Evolutionary conservation across 2,888 invertebrate species (phyloP), one percentile per base, ranked within the genome.

Genomic region (Blastobasis lacticolella): DNA sequence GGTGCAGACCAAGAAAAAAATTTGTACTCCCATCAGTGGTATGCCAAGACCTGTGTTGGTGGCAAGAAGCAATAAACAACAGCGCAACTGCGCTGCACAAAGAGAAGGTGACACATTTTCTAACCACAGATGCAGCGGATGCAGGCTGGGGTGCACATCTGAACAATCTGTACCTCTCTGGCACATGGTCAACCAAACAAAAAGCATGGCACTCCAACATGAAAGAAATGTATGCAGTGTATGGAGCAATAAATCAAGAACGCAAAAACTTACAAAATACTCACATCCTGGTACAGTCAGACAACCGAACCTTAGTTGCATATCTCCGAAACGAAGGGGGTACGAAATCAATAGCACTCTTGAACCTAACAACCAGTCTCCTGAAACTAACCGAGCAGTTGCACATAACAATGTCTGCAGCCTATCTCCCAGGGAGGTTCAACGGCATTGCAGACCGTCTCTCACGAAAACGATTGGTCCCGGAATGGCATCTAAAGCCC

Each of bases 371-470:
- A 10, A 9, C 42, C 50, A 37, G 48, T 38, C 23, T 49, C 9
- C 23, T 37, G 38, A 6, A 45, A 40, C 41, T 54, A 6, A 46
- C 47, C 4, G 49, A 55, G 7, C 48, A 49, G n/a, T n/a, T 52
- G 41, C 38, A 53, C 4, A 52, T 59, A 41, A 53, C 49, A 1
- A 49, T 61, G 45, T 54, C 59, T 38, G 55, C 57, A 5, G 8
- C 49, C 10, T 55, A 58, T 45, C 53, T 58, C 9, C 58, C 56
- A 36, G 58, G 58, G 45, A 55, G 54, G 10, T 64, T 59, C 63
- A 69, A 71, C 56, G 61, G 61, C 5, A 61, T 65, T n/a, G 66
- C 66, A 6, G 68, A 69, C 45, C 52, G 57, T 5, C 56, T 68
- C 1, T 69, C 68, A 9, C 10, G 60, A 7, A 7, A 45, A 4